These are phyloP conservation scores for Eptatretus burgeri DNA, from an alignment of 2,113 vertebrate species.

Conservation along the genomic window DNA sequence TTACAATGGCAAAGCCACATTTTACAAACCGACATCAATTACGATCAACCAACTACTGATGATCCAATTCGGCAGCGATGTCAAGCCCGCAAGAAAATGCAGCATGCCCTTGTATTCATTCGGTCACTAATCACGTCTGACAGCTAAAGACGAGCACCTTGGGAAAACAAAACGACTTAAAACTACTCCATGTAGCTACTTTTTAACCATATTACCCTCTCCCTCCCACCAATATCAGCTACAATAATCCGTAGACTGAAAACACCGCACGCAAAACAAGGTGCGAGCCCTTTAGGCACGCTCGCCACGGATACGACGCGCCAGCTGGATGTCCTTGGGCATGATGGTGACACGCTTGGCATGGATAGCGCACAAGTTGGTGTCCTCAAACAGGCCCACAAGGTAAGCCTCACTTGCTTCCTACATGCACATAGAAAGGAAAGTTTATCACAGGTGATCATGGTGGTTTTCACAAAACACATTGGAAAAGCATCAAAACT, in stretches of 20 bases:
- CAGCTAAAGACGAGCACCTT: background rate
- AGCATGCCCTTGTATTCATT: background rate
- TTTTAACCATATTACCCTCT: background rate
- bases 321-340: slow-evolving; percentile 56
- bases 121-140: background rate
- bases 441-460: slow-evolving; percentile 11
- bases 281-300: slow-evolving; percentile 24
- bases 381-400: slow-evolving; percentile 50
- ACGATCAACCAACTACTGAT: slow-evolving; percentile 2
- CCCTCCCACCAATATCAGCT: background rate
- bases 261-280: background rate
- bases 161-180: slow-evolving; percentile 6
- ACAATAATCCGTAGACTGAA: background rate
- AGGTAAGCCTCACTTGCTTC: slow-evolving; percentile 48
- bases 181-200: background rate
- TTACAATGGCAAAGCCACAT: background rate
- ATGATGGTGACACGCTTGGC: slow-evolving; percentile 55
- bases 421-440: slow-evolving; percentile 14
- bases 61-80: background rate
- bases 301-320: slow-evolving; percentile 45
- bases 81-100: background rate
- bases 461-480: slow-evolving; percentile 7
- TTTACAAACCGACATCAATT: background rate
- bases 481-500: slow-evolving; percentile 11
- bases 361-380: slow-evolving; percentile 49